Percentiles rank a stretch among this genome's conserved stretches.
These are phyloP conservation scores for Psilopsiagon aymara DNA, from an alignment of 2,113 vertebrate species.

Conservation along the genomic window DNA sequence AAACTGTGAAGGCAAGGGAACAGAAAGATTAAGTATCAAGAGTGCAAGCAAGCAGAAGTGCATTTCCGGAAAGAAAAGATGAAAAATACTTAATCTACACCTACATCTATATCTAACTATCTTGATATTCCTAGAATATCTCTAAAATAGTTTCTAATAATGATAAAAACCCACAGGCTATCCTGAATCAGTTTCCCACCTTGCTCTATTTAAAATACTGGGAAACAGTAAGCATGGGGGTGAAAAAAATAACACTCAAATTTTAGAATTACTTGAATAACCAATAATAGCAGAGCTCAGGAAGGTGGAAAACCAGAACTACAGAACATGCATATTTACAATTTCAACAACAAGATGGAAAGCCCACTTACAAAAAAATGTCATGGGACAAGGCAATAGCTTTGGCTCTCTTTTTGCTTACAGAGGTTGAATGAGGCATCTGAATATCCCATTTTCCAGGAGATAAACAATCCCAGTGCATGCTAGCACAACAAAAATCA, in stretches of 20 bases:
- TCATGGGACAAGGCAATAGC: slow-evolving; percentile 17
- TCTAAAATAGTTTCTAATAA: neutral
- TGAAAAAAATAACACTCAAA: neutral
- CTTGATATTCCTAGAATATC: neutral
- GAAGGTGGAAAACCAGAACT: neutral
- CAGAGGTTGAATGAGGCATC: neutral
- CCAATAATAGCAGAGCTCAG: neutral
- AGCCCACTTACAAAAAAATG: slow-evolving; percentile 5
- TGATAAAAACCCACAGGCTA: neutral
- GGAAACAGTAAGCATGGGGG: neutral
- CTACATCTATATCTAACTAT: neutral
- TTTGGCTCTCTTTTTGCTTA: neutral
- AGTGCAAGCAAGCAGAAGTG: neutral
- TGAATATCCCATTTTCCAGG: slow-evolving; percentile 52
- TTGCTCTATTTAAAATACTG: neutral
- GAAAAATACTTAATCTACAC: neutral
- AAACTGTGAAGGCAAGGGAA: neutral
- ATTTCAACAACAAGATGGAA: slow-evolving; percentile 25
- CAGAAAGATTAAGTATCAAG: neutral
- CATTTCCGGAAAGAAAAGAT: neutral
- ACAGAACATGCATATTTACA: neutral
- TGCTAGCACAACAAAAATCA: slow-evolving; percentile 27
- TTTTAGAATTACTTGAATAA: neutral
- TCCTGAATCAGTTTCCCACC: neutral
- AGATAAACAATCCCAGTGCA: neutral